Evolutionary conservation across 2,888 invertebrate species (phyloP), one percentile per base, ranked within the genome.

Genomic region (Drosophila parthenogenetica): DNA sequence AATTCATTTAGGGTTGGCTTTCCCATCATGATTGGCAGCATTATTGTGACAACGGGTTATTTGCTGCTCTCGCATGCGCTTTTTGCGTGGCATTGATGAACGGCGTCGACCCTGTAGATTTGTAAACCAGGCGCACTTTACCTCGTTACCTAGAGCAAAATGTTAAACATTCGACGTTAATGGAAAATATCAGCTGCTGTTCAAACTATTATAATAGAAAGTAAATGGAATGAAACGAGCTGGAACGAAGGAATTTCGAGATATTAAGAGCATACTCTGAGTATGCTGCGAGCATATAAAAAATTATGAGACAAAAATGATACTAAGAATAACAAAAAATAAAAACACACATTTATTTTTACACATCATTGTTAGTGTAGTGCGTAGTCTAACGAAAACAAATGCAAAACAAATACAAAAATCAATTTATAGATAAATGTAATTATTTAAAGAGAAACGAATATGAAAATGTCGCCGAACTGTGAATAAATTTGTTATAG

Each of bases 11-110:
- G 92, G 84, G 91, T 97, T 75, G 98, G 98, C 25, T 96, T 97
- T 90, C 98, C 98, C 0, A 94, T 97, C 67, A 96, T 96, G 95
- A 92, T 97, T 3, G 94, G 95, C 7, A 96, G 96, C 69, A 93
- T 96, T 0, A 69, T 94, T 0, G 94, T 96, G 0, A 94, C 95
- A 0, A 95, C 95, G 0, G 92, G 93, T 0, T 97, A 97, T 90
- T 93, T 97, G 17, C 90, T 96, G 55, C 65, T 96, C 0, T 95
- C 95, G 69, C 97, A 97, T 84, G 95, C 95, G 22, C 92, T 94
- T 0, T 93, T 96, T 54, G 92, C 93, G 49, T 96, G 96, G 96
- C 95, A 96, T 92, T 94, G 91, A 91, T 90, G 77, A 79, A 74
- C 63, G 58, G 65, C 59, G 62, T 45, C 40, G 83, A 35, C 35